These are phyloP conservation scores for Tenebrio molitor DNA, from an alignment of 1,140 invertebrate species.

Conservation along the genomic window DNA sequence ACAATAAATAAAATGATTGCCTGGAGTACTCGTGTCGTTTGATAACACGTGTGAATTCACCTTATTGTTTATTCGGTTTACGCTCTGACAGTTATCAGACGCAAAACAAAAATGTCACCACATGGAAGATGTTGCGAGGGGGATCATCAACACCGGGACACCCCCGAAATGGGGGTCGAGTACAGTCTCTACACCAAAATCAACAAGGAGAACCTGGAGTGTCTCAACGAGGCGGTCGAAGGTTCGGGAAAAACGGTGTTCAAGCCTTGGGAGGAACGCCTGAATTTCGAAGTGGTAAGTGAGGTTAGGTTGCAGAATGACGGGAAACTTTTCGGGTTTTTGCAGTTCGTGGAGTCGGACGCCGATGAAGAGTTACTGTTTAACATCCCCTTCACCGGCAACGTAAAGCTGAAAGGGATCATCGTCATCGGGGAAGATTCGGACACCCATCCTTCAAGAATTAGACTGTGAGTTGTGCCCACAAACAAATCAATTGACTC, in stretches of 20 bases:
- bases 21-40: too few species aligned
- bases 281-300: constrained; percentile 81
- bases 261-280: constrained; percentile 91
- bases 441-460: constrained; percentile 83
- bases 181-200: constrained; percentile 94
- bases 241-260: constrained; percentile 91
- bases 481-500: too few species aligned
- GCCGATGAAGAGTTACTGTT: constrained; percentile 94
- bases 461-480: constrained; percentile 81
- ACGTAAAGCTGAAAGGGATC: constrained; percentile 94
- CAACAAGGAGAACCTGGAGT: constrained; percentile 89
- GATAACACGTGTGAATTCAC: too few species aligned
- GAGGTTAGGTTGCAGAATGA: constrained; percentile 34
- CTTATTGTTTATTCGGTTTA: too few species aligned
- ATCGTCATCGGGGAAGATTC: constrained; percentile 91
- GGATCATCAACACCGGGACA: constrained; percentile 71
- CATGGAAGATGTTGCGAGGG: constrained; percentile 64
- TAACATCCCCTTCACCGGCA: constrained; percentile 96
- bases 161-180: constrained; percentile 83
- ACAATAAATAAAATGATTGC: too few species aligned
- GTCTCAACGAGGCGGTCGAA: constrained; percentile 90
- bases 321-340: constrained; percentile 15
- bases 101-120: constrained; percentile 60
- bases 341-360: constrained; percentile 94
- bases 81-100: neutral